Conservation (phyloP, 1,140 invertebrate species). For the Sycobia sp. region DNA sequence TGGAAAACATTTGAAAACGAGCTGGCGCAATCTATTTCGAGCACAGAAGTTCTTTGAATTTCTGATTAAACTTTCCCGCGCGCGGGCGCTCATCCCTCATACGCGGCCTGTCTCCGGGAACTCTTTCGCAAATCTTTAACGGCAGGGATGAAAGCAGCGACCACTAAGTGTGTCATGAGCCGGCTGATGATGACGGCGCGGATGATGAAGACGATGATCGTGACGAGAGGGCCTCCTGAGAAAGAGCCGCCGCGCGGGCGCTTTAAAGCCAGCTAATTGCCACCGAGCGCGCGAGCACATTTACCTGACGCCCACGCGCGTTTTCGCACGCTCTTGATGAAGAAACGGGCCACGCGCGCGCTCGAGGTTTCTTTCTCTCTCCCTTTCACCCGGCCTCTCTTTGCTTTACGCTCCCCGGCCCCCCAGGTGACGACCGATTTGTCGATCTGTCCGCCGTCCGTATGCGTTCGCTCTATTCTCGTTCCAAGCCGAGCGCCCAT, state of each 20-base stretch:
- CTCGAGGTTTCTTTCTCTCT: background rate
- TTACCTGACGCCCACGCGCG: conserved; percentile 4
- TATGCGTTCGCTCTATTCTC: background rate
- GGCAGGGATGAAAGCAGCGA: conserved; percentile 19
- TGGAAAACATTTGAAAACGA: too few relatives aligned
- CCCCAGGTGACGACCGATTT: conserved; percentile 21
- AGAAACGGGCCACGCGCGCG: background rate
- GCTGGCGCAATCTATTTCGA: background rate
- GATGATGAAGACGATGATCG: conserved; percentile 18
- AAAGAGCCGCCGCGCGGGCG: conserved; percentile 10
- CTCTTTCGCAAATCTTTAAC: conserved; percentile 12
- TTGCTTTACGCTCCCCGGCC: background rate
- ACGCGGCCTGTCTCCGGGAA: background rate
- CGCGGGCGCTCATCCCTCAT: conserved; percentile 1
- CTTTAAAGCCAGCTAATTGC: conserved; percentile 38
- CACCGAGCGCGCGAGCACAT: background rate
- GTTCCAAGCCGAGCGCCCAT: background rate
- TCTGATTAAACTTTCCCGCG: conserved; percentile 15
- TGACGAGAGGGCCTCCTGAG: background rate
- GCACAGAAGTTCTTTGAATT: background rate
- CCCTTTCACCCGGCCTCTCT: background rate
- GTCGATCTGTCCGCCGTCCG: conserved; percentile 1
- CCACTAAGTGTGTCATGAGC: conserved; percentile 40
- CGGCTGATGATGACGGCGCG: conserved; percentile 31
- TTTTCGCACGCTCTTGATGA: conserved; percentile 15